A percentile compares a stretch with the other conserved stretches of the same genome.
Evolutionary conservation across 1,140 invertebrate species (phyloP).

Genomic region (Bombus consobrinus): DNA sequence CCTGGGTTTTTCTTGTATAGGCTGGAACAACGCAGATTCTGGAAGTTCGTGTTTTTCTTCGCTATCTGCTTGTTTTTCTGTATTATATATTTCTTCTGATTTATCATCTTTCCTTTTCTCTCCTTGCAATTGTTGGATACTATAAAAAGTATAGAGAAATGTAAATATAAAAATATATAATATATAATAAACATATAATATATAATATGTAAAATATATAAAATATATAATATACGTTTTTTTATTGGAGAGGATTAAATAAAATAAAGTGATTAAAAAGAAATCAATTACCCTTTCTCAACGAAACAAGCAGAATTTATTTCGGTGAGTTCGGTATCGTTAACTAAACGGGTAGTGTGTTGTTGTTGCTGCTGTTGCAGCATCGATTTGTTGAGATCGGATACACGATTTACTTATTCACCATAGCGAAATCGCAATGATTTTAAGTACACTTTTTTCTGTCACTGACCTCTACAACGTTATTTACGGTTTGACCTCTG

Average conservation of each 20-base stretch:
- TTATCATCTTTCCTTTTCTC: conserved; percentile 71
- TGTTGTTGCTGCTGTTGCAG: conserved; percentile 63
- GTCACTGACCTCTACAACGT: conserved; percentile 46
- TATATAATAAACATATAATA: too few species aligned
- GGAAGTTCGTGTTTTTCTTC: conserved; percentile 77
- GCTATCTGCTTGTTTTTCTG: conserved; percentile 71
- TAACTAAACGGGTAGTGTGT: conserved; percentile 38
- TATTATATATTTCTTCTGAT: conserved; percentile 60
- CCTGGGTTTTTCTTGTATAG: conserved; percentile 79
- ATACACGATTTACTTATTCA: conserved; percentile 50
- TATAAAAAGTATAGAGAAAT: conserved; percentile 49
- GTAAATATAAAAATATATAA: background rate
- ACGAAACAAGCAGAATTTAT: conserved; percentile 36
- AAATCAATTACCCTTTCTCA: conserved; percentile 55
- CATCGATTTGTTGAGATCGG: conserved; percentile 63
- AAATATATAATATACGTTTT: background rate
- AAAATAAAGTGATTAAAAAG: background rate
- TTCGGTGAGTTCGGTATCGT: conserved; percentile 47
- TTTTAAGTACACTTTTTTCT: conserved; percentile 25
- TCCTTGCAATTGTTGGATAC: conserved; percentile 71
- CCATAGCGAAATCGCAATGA: conserved; percentile 44
- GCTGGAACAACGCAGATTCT: conserved; percentile 83
- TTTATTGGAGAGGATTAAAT: background rate
- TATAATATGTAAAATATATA: too few species aligned
- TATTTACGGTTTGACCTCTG: conserved; percentile 50